These are phyloP conservation scores for Cairina moschata DNA, from an alignment of 2,113 vertebrate species.

Conservation along the genomic window DNA sequence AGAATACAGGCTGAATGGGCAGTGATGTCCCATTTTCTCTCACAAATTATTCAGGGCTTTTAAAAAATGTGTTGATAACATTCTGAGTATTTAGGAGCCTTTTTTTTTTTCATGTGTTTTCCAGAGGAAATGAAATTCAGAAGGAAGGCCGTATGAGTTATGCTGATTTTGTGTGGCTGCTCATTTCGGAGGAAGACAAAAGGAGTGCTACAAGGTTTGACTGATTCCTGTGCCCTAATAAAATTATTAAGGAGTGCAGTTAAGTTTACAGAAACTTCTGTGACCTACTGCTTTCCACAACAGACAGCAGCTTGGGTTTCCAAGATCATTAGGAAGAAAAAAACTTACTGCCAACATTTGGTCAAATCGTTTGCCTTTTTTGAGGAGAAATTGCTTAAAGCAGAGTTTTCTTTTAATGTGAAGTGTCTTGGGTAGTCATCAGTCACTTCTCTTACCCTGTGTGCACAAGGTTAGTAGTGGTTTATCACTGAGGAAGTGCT, in stretches of 20 bases:
- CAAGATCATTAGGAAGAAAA: not conserved
- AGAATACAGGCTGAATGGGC: not conserved
- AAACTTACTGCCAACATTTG: not conserved
- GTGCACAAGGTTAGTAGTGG: too few relatives aligned
- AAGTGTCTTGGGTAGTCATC: not conserved
- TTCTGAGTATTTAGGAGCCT: not conserved
- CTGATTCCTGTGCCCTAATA: not conserved
- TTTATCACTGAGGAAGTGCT: not conserved
- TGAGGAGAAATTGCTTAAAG: not conserved
- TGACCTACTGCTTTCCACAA: not conserved
- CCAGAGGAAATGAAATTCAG: conserved; percentile 91
- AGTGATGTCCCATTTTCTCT: not conserved
- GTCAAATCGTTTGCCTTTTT: not conserved
- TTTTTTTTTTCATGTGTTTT: conserved; percentile 45
- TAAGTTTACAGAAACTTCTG: not conserved
- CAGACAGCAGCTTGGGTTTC: not conserved
- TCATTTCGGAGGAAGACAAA: conserved; percentile 98
- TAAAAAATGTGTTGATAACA: not conserved
- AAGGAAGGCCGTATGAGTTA: conserved; percentile 97
- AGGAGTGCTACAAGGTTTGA: conserved; percentile 93
- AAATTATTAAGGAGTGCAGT: not conserved
- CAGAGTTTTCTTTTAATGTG: not conserved
- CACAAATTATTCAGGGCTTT: not conserved
- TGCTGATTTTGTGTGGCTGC: conserved; percentile 97
- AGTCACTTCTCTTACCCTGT: not conserved